Base-by-base conservation (phyloP, 2,888 invertebrate species). In the Apodemia hepburni region DNA sequence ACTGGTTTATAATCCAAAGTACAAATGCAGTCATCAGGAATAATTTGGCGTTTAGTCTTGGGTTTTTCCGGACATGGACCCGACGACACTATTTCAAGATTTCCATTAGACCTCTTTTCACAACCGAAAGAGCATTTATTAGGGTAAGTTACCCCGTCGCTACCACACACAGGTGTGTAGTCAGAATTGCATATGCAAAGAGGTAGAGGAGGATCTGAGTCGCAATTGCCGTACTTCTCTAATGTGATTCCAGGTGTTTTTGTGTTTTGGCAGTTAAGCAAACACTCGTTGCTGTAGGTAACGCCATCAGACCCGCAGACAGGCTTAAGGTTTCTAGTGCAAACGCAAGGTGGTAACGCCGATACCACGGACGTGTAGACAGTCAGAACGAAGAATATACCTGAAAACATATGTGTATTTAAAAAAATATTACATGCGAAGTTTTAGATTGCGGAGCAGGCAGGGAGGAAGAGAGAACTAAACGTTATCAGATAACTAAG, bases 221-320 rank as follows among this genome's bases (percentile, higher is more conserved):
- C 11, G 66, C 81, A 81, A 0, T 22, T 18, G 11, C 71, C 74
- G 0, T 9, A 29, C 18, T 61, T 64, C 6, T 18, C 42, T 2
- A 74, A 8, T 3, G 54, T 64, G 8, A 76, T 61, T 6, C 63
- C 61, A 4, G 66, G 63, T 17, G 70, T 64, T 7, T 61, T 47
- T 4, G 57, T 27, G 7, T 64, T 64, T 6, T 66, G 92, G 67
- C 94, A 93, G 69, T 93, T 84, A 61, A 96, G 84, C 66, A 93
- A 90, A 79, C 96, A 96, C 71, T 71, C 64, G 83, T 94, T 95
- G 72, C 84, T 86, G 84, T 96, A 96, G 0, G 95, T 95, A 61
- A 92, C 84, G 0, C 95, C 95, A 81, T 96, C 94, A 57, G 94
- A 93, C 47, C 95, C 96, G 81, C 96, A 96, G 8, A 96, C 94